phyloP scores from a whole-genome alignment of 2,113 vertebrate species.

The Oncorhynchus tshawytscha region DNA sequence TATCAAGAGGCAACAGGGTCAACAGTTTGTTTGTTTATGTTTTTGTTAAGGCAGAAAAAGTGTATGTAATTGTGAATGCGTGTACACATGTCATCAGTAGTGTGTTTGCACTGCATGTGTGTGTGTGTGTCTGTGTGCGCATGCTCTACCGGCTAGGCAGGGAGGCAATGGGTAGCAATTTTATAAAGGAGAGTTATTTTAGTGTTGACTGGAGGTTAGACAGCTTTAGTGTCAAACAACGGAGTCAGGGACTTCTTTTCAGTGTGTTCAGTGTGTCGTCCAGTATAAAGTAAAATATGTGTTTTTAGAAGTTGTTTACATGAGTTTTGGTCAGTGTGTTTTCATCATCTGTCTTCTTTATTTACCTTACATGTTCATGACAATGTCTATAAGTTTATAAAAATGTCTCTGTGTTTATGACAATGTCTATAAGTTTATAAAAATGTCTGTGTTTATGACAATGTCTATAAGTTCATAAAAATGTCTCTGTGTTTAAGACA shows the following conservation, averaged over 20 bases:
- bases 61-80: not conserved
- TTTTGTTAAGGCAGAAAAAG: not conserved
- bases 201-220: not conserved
- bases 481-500: too few relatives aligned
- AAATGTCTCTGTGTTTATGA: too few relatives aligned
- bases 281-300: too few relatives aligned
- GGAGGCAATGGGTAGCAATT: slow-evolving; percentile 3
- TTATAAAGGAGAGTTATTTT: not conserved
- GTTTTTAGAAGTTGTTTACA: not conserved
- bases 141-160: not conserved
- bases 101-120: not conserved
- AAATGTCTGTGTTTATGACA: too few relatives aligned
- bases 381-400: too few relatives aligned
- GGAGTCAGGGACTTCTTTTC: not conserved
- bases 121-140: slow-evolving; percentile 3
- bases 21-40: not conserved
- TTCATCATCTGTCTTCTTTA: not conserved
- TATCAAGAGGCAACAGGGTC: not conserved
- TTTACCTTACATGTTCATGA: not conserved
- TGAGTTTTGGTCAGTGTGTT: too few relatives aligned
- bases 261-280: too few relatives aligned
- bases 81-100: slow-evolving; percentile 8
- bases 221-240: not conserved
- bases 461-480: too few relatives aligned
- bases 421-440: too few relatives aligned